Percentiles rank a stretch among this genome's conserved stretches.
phyloP scores from a whole-genome alignment of 2,113 vertebrate species.

The Trogon surrucura region DNA sequence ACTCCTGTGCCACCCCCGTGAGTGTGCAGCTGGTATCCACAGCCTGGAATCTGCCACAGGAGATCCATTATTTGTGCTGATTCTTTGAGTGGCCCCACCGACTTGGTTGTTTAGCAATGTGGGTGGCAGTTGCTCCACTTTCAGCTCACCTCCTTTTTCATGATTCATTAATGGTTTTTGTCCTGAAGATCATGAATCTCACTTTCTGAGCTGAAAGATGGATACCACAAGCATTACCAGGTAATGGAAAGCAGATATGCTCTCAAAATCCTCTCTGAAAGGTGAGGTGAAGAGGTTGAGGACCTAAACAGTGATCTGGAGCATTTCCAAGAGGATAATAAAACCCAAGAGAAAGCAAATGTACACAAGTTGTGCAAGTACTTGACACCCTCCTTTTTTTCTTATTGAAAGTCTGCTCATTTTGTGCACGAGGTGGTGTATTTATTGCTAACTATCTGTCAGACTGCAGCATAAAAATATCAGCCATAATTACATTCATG shows the following conservation, averaged over 20 bases:
- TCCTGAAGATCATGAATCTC: neutral
- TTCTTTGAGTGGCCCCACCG: neutral
- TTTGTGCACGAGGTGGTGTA: slow-evolving; percentile 42
- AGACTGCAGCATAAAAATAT: slow-evolving; percentile 64
- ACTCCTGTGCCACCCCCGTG: neutral
- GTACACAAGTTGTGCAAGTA: neutral
- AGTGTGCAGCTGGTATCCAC: neutral
- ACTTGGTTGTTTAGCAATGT: neutral
- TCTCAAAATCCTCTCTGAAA: neutral
- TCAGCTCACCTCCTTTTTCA: neutral
- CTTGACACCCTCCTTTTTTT: neutral
- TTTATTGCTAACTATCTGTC: slow-evolving; percentile 59
- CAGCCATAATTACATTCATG: slow-evolving; percentile 60
- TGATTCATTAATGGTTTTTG: neutral
- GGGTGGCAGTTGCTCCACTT: neutral
- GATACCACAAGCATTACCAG: neutral
- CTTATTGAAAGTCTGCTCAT: slow-evolving; percentile 34
- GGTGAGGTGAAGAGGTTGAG: neutral
- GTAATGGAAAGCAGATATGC: neutral
- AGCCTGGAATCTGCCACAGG: neutral
- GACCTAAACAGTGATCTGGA: neutral
- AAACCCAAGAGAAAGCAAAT: neutral
- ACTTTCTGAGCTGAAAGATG: neutral
- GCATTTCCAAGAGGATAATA: neutral
- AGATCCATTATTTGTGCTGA: neutral